Conservation (phyloP, 2,797 vertebrate species). For the Lithobates sylvaticus region DNA sequence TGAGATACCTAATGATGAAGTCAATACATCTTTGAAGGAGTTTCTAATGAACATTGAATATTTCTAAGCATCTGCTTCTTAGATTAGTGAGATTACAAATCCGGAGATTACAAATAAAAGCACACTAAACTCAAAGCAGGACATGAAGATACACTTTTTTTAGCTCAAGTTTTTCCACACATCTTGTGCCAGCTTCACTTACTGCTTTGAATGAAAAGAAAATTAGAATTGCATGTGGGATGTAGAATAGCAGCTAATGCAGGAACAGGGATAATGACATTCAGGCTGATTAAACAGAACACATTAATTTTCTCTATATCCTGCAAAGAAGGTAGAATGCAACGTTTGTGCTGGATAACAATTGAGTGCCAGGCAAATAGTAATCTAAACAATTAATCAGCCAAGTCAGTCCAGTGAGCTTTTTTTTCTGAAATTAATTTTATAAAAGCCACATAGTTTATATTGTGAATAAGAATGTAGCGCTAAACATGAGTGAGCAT, state of each 20-base stretch:
- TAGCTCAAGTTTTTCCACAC: no score
- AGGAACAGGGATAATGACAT: neutral
- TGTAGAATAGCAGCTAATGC: neutral
- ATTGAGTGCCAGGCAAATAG: constrained; percentile 6
- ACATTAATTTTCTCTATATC: constrained; percentile 35
- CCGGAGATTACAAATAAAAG: no score
- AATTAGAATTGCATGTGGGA: constrained; percentile 21
- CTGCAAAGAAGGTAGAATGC: constrained; percentile 13
- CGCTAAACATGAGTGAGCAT: no score
- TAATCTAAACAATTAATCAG: constrained; percentile 18
- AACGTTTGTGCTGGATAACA: constrained; percentile 10
- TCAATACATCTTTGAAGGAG: no score
- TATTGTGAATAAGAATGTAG: no score
- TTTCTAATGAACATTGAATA: no score
- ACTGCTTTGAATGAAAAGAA: neutral
- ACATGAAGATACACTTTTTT: no score
- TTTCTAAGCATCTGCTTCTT: no score
- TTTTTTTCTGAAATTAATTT: constrained; percentile 2
- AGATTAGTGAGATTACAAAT: no score
- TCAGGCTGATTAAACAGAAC: constrained; percentile 22
- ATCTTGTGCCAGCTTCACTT: neutral
- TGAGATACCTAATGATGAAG: no score
- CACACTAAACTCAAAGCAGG: no score
- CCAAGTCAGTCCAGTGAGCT: neutral
- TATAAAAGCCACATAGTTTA: neutral